Percentiles rank a stretch among this genome's conserved stretches.
Conservation (phyloP, 2,888 invertebrate species). For the Nomada fabriciana region DNA sequence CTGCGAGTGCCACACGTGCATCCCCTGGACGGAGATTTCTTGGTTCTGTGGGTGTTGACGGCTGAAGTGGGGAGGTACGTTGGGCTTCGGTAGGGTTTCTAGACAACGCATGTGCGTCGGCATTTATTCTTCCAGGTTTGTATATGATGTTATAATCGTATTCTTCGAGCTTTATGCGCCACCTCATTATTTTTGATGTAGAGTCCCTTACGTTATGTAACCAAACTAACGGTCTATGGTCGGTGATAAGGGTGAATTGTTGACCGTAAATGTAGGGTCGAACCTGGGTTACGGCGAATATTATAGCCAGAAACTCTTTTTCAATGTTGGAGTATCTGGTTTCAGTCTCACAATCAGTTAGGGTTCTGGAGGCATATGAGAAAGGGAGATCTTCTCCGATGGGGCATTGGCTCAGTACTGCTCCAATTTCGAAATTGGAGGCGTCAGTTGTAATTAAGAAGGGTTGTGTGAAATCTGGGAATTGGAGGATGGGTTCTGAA, state of each 20-base stretch:
- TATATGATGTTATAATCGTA: too few relatives aligned
- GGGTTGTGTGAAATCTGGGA: background rate
- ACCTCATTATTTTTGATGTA: background rate
- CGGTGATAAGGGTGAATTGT: too few relatives aligned
- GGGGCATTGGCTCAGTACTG: background rate
- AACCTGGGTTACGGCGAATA: slow-evolving; percentile 3
- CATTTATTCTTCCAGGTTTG: background rate
- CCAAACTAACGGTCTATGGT: background rate
- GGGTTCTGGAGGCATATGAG: slow-evolving; percentile 6
- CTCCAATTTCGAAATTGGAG: background rate
- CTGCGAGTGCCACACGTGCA: too few relatives aligned
- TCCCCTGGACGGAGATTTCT: too few relatives aligned
- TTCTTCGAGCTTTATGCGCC: background rate
- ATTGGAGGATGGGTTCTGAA: background rate
- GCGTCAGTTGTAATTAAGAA: slow-evolving; percentile 2
- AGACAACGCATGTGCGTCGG: background rate
- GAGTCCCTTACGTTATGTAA: background rate
- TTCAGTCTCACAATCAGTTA: slow-evolving; percentile 11
- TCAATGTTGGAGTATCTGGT: slow-evolving; percentile 9
- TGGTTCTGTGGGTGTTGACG: too few relatives aligned
- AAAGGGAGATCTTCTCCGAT: slow-evolving; percentile 6
- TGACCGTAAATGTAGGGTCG: background rate
- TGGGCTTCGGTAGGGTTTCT: background rate
- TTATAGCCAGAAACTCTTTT: slow-evolving; percentile 5
- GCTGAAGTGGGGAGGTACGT: background rate